Base-by-base conservation (phyloP, 2,888 invertebrate species). In the Aspidapion aeneum region DNA sequence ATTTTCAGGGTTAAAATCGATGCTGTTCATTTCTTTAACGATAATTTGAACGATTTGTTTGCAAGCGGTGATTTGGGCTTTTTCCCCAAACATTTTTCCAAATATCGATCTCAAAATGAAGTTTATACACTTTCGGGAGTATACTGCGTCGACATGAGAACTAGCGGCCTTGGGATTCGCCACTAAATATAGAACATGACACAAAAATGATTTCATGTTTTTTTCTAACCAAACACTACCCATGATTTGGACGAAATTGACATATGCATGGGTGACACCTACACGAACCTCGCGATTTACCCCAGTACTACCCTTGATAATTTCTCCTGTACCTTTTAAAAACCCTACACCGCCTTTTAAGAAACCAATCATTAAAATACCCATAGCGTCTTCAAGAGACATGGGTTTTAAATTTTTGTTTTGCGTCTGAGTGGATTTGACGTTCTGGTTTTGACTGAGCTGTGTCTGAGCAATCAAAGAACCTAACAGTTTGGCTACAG, bases 241-340 rank as follows among this genome's bases (percentile, higher is more conserved):
- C 86, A 98, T 88, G 73, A 91, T 90, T 80, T 94, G 93, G 0
- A 96, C 92, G 78, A 98, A 95, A 60, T 94, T 90, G 21, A 99
- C 97, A 78, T 99, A 99, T 0, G 96, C 93, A 83, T 98, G 95
- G 2, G 98, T 97, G 0, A 99, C 94, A 64, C 98, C 98, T 63
- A 99, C 96, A 69, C 98, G 86, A 61, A 98, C 94, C 84, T 99
- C 98, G 67, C 96, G 84, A 78, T 96, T 96, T 0, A 98, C 93
- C 7, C 93, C 91, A 0, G 94, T 93, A 69, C 92, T 92, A 2
- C 96, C 96, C 81, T 97, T 97, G 70, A 98, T 97, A 76, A 97
- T 96, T 82, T 98, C 97, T 1, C 91, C 91, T 16, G 92, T 90
- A 18, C 94, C 94, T 80, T 97, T 97, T 20, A 98, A 82, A 78